Evolutionary conservation across 2,113 vertebrate genomes (phyloP), one percentile per base, ranked within the genome.

Genomic region (Coturnix japonica): DNA sequence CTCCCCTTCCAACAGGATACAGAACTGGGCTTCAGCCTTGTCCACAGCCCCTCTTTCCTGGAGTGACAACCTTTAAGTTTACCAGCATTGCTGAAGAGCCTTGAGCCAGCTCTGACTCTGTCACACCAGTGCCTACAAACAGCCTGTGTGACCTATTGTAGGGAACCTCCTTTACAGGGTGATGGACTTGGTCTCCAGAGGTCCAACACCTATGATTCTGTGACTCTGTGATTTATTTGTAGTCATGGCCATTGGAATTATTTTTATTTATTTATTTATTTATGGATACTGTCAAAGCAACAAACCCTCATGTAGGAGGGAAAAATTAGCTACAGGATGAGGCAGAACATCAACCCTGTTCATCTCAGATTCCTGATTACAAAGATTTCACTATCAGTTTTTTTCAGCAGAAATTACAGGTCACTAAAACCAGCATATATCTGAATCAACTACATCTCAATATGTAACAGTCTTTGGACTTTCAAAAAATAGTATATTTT

Each of bases 371-470:
- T 87, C 25, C 41, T 22, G 13, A 61, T 78, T 61, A 39, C 31
- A 57, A 51, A 76, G 19, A 65, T 65, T 78, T 74, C 47, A 43
- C 4, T 17, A 81, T 8, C 11, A 81, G 6, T 56, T 64, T 26
- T 41, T 89, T 91, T 70, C 66, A 84, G 61, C 33, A 88, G 53
- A 90, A 87, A 28, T 91, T 77, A 67, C 30, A 82, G 49, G 37
- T 44, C 43, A 78, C 31, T 44, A 88, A 82, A 83, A 23, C n/a
- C 46, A 84, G 30, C 57, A 91, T 87, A 91, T 12, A 7, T 73
- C 82, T 84, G 90, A 90, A 79, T 84, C 3, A 63, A 35, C 60
- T 76, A 49, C 33, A 72, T n/a, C 23, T 46, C 66, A 87, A 73
- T 7, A 17, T 39, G 35, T 26, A 81, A 46, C 16, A 65, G 20